Evolutionary conservation across 1,140 invertebrate species (phyloP).

Genomic region (Pinna nobilis): DNA sequence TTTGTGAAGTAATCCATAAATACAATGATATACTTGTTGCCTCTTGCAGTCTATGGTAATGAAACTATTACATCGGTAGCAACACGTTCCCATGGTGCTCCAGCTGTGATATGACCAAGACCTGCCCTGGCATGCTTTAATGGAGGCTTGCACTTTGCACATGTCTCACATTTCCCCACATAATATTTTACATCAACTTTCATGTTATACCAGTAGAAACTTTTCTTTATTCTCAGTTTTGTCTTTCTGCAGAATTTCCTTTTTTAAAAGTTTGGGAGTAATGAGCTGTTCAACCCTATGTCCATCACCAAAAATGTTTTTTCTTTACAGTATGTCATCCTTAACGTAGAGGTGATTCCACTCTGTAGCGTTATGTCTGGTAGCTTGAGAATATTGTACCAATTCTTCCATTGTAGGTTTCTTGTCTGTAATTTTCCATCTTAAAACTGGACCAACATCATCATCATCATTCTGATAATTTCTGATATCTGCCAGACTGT

Average conservation of each 20-base stretch:
- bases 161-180: conserved; percentile 5
- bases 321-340: conserved; percentile 1
- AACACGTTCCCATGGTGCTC: conserved; percentile 12
- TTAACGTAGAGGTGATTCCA: not conserved
- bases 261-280: no score
- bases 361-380: not conserved
- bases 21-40: conserved; percentile 27
- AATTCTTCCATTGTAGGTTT: not conserved
- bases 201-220: no score
- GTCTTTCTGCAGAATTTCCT: no score
- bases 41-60: not conserved
- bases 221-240: no score
- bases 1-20: conserved; percentile 25
- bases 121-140: not conserved
- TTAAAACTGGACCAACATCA: not conserved
- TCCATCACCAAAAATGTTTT: not conserved
- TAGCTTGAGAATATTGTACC: not conserved
- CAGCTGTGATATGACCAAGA: not conserved
- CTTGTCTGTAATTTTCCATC: conserved; percentile 7
- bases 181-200: no score
- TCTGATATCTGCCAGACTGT: not conserved
- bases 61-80: conserved; percentile 25
- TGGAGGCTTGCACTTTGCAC: conserved; percentile 10
- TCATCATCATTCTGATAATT: not conserved
- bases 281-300: conserved; percentile 16